Evolutionary conservation across 2,797 vertebrate species (phyloP), one percentile per base, ranked within the genome.

Genomic region (Apodemus agrarius): DNA sequence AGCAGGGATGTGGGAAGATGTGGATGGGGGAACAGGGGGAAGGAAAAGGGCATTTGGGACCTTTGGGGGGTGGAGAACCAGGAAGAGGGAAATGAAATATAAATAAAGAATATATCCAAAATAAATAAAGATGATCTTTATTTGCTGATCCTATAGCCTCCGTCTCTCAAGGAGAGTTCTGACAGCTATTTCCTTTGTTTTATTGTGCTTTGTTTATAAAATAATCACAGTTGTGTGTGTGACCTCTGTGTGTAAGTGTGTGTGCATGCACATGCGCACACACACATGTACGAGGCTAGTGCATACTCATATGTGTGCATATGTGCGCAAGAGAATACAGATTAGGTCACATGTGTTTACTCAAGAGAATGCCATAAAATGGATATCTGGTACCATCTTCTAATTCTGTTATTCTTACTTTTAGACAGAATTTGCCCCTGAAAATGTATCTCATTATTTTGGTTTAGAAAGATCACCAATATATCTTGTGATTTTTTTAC

Each of bases 291-390:
- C 52, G 12, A 49, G 43, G 43, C 43, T 43, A 43, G 46, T 49
- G 46, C 46, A 49, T 9, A 49, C 46, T 49, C 52, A 52, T 52
- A 52, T 52, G 11, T 13, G 10, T 14, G 22, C 6, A 26, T 2
- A 4, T 13, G 8, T 21, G 9, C 2, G 0, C 12, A 13, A 31
- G 9, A 21, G 17, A 13, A 67, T 34, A 4, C 5, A 83, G 22
- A 26, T 61, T 14, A 1, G 14, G 13, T 43, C 37, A 40, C n/a
- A 59, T 61, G 22, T 61, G 1, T 29, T 1, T 61, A 59, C 8
- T 40, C 37, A 83, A 0, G 4, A 16, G 54, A n/a, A 26, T 3
- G 24, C n/a, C 22, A 61, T 37, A 82, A 82, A 61, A 40, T 29
- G 14, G n/a, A 10, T 83, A 21, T 63, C 16, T 43, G 26, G 59